These are phyloP conservation scores for Epizoanthus stellaris DNA, from an alignment of 92 coral and sea anemone genomes.

Conservation along the genomic window DNA sequence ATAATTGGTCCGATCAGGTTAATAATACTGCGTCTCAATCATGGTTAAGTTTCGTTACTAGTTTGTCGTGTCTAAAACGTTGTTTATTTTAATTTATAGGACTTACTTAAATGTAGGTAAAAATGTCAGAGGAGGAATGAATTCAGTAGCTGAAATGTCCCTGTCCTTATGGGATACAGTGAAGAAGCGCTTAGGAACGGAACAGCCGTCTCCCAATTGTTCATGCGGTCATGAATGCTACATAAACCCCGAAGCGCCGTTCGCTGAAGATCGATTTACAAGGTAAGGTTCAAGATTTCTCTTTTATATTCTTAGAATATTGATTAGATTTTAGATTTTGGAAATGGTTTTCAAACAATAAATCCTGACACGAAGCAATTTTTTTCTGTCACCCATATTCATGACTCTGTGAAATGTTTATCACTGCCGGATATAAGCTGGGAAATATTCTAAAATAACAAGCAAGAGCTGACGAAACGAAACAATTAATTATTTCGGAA, in stretches of 20 bases:
- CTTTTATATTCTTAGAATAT: background rate
- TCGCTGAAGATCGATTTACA: conserved; percentile 90
- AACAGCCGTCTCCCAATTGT: conserved; percentile 63
- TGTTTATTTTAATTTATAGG: conserved; percentile 43
- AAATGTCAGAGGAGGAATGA: conserved; percentile 58
- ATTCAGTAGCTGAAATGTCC: conserved; percentile 47
- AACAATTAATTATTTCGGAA: conserved; percentile 15
- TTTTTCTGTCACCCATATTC: background rate
- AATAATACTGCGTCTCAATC: background rate
- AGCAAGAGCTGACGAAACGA: background rate
- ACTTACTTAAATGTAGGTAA: conserved; percentile 56
- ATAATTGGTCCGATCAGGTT: background rate
- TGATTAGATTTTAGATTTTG: background rate
- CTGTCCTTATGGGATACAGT: conserved; percentile 93
- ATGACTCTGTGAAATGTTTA: conserved; percentile 2
- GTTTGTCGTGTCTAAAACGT: conserved; percentile 7
- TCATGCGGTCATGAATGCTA: conserved; percentile 58
- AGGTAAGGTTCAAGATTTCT: conserved; percentile 60
- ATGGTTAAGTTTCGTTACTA: background rate
- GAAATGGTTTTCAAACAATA: background rate
- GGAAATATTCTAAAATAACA: background rate
- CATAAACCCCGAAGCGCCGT: conserved; percentile 81
- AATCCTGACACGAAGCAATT: background rate
- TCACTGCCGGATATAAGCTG: background rate
- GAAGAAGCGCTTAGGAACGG: conserved; percentile 73